A percentile compares a stretch with the other conserved stretches of the same genome.
Conservation (phyloP, 2,888 invertebrate genomes). For the Megastigmus dorsalis region DNA sequence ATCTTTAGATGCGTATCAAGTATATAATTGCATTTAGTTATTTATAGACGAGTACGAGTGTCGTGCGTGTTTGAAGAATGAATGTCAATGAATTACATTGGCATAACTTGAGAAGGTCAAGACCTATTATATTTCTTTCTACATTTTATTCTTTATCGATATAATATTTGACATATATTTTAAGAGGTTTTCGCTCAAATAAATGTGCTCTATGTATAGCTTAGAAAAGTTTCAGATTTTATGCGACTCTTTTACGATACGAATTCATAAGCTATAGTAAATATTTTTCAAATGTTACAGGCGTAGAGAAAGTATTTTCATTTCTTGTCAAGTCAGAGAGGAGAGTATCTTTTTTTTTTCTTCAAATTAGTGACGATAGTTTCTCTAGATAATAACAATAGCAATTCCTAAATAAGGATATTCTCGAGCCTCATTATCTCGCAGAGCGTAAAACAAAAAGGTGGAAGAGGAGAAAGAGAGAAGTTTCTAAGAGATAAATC, state of each 20-base stretch:
- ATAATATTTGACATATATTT: slow-evolving; percentile 2
- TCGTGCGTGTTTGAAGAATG: slow-evolving; percentile 35
- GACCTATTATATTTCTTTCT: slow-evolving; percentile 19
- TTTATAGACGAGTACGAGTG: slow-evolving; percentile 29
- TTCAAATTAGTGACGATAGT: too few relatives aligned
- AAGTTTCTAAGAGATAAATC: slow-evolving; percentile 21
- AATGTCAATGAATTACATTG: slow-evolving; percentile 48
- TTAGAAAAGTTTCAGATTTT: too few relatives aligned
- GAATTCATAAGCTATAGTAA: too few relatives aligned
- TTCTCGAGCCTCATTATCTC: slow-evolving; percentile 7
- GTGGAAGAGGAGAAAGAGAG: too few relatives aligned
- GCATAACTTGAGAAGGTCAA: slow-evolving; percentile 43
- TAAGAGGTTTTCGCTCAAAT: too few relatives aligned
- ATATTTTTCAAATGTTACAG: too few relatives aligned
- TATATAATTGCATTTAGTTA: slow-evolving; percentile 45
- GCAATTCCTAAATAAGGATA: background rate
- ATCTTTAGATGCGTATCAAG: slow-evolving; percentile 42
- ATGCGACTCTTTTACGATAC: too few relatives aligned
- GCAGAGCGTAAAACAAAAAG: background rate
- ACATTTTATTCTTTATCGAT: slow-evolving; percentile 19
- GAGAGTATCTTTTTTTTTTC: too few relatives aligned
- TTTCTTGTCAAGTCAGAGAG: too few relatives aligned
- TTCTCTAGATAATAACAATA: background rate
- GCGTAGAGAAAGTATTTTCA: too few relatives aligned
- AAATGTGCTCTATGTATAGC: too few relatives aligned